Evolutionary conservation across 2,888 invertebrate species (phyloP).

Genomic region (Pseudeuparius sepicola): DNA sequence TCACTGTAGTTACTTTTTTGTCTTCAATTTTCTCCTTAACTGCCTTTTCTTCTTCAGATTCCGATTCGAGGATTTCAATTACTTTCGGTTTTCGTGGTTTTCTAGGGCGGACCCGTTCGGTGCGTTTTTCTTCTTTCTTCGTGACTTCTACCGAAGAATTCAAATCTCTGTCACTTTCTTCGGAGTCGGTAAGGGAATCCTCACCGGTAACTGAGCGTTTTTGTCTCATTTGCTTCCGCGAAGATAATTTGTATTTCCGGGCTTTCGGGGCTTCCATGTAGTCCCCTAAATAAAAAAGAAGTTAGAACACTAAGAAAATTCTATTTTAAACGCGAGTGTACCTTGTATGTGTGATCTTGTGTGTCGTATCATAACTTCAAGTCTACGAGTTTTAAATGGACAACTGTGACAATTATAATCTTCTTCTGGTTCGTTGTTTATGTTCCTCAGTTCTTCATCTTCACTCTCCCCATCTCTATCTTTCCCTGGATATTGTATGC

Average conservation of each 20-base stretch:
- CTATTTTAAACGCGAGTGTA: no score
- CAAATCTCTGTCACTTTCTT: constrained; percentile 22
- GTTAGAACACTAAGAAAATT: no score
- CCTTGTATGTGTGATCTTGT: constrained; percentile 57
- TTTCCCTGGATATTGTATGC: constrained; percentile 47
- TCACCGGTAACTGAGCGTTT: constrained; percentile 6
- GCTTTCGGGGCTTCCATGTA: no score
- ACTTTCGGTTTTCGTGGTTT: constrained; percentile 39
- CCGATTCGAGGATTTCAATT: constrained; percentile 25
- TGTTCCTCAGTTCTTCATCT: constrained; percentile 25
- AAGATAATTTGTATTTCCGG: no score
- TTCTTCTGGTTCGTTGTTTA: constrained; percentile 25
- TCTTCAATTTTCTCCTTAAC: constrained; percentile 13
- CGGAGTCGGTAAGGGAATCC: constrained; percentile 18
- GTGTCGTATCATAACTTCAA: constrained; percentile 66
- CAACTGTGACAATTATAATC: constrained; percentile 27
- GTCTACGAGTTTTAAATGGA: constrained; percentile 51
- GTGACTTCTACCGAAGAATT: no score
- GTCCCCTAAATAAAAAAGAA: no score
- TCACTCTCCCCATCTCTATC: constrained; percentile 23
- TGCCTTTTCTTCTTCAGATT: constrained; percentile 14
- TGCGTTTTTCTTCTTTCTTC: constrained; percentile 17
- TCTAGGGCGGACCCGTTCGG: constrained; percentile 25
- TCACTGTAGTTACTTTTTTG: constrained; percentile 32
- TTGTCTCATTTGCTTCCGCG: no score